Evolutionary conservation across 2,888 invertebrate species (phyloP), one percentile per base, ranked within the genome.

Genomic region (Drosophila anomalipes): DNA sequence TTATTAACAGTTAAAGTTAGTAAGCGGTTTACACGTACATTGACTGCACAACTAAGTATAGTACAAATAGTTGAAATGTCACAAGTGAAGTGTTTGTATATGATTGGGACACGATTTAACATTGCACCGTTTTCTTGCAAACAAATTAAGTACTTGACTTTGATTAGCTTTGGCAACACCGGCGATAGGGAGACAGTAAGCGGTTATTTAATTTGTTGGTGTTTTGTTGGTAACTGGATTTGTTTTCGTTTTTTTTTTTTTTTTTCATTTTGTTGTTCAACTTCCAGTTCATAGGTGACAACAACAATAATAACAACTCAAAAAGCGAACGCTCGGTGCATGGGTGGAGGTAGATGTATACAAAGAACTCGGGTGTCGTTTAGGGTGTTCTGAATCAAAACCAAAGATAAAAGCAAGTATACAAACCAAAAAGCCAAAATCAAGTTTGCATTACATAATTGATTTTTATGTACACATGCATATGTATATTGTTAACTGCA

Each of bases 21-120:
- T 80, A 91, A 91, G 91, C 90, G 78, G 72, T 76, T 77, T 74
- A 87, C 82, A 87, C 80, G 85, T 85, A 90, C 85, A 87, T 87
- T 67, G 85, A 84, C 86, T 89, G 85, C 77, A 87, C 85, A 91
- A 77, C 82, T 90, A 88, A 57, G 66, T 88, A 82, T 79, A 67
- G 63, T 89, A 87, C 81, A 86, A 70, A 68, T 83, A 75, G 79
- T 78, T 83, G 59, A 77, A 83, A 80, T 86, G 86, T 80, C 80
- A 84, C 62, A 70, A 64, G 74, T 77, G 73, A 79, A 70, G 83
- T 83, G 78, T 82, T 67, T 58, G 33, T 54, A 53, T 65, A 53
- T 54, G 65, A 64, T 58, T 81, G 70, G 70, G 70, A 62, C 73
- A 69, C 51, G 33, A 64, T 44, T 58, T 73, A 58, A 70, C 62